Evolutionary conservation across 2,113 vertebrate genomes (phyloP).

Genomic region (Mesocricetus auratus): DNA sequence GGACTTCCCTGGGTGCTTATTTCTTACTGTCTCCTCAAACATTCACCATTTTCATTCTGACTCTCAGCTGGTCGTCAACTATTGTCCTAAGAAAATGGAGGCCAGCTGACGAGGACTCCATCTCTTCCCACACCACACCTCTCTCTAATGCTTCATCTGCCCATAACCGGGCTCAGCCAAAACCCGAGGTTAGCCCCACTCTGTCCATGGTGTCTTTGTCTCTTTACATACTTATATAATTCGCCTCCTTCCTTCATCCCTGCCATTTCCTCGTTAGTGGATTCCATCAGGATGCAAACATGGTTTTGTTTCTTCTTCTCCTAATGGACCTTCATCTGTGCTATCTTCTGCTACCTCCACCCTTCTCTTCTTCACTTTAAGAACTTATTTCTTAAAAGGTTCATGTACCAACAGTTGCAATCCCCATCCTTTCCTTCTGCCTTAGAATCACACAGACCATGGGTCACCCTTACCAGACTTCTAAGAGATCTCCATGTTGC

Average conservation of each 20-base stretch:
- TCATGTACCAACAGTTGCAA: background rate
- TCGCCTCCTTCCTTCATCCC: background rate
- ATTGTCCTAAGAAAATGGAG: background rate
- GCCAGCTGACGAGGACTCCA: background rate
- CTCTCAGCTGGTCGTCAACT: background rate
- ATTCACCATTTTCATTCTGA: background rate
- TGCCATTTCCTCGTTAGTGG: background rate
- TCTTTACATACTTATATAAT: background rate
- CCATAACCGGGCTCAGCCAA: background rate
- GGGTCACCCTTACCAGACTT: background rate
- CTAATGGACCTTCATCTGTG: background rate
- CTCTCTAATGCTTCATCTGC: background rate
- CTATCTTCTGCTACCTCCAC: background rate
- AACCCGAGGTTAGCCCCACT: background rate
- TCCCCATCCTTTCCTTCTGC: background rate
- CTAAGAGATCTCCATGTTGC: background rate
- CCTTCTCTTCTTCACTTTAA: background rate
- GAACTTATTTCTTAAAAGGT: background rate
- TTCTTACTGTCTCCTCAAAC: background rate
- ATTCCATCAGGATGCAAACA: background rate
- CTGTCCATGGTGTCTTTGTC: background rate
- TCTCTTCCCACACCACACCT: background rate
- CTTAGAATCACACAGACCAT: background rate
- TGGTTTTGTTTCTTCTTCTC: background rate
- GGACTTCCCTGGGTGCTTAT: background rate